Base-by-base conservation (phyloP, 2,888 invertebrate genomes). In the Meloe dianella region DNA sequence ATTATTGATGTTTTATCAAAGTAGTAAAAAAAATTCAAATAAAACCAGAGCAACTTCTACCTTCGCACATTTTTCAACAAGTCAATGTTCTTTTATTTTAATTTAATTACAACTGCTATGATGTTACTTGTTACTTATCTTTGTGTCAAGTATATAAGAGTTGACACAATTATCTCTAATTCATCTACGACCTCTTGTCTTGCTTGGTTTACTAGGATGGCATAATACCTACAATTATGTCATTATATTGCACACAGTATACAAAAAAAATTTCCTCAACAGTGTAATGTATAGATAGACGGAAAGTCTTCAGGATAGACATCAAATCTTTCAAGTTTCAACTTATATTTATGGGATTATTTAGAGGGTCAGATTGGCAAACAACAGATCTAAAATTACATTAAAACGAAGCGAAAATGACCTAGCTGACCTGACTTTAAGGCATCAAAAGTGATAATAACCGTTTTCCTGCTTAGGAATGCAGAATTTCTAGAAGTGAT, bases 221-320 rank as follows among this genome's bases (percentile, higher is more conserved):
- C 54, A 54, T 54, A 54, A 54, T 54, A 54, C 27, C 54, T 27
- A 27, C 54, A 54, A 54, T 54, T 54, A 54, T 54, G 54, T 54
- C 54, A 54, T 54, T 54, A 54, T 54, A 54, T 54, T 54, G 27
- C 54, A 54, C 54, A 14, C 2, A 27, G 24, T 27, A 27, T 54
- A 27, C 14, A 54, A 54, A 24, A n/a, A n/a, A 27, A 54, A 54
- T 54, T 14, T 54, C 1, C 54, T 3, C 27, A 47, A 9, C 7
- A 12, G 4, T 6, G 14, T 27, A 2, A 20, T 22, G 24, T 12
- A 3, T 12, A 24, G 12, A 7, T 24, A 12, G 8, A 24, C 12
- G 24, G 14, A 12, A 54, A 17, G 17, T 12, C 54, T 54, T 22
- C 9, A 14, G 54, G 54, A 24, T 12, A 54, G 12, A 54, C 12